Base-by-base conservation (phyloP, 2,888 invertebrate species). In the Eudasyphora cyanicolor region DNA sequence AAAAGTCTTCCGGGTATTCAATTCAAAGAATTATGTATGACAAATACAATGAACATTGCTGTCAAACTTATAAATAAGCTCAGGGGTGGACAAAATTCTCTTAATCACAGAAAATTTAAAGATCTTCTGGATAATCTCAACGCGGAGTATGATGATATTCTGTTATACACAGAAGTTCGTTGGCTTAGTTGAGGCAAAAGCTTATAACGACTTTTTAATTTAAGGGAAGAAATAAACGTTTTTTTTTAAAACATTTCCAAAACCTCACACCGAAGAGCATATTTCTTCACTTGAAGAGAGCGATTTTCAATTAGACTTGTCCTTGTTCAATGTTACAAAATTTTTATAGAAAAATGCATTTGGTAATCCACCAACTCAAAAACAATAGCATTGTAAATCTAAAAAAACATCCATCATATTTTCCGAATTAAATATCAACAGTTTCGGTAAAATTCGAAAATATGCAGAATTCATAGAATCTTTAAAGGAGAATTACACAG, bases 11-110 rank as follows among this genome's bases (percentile, higher is more conserved):
- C 60, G n/a, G 45, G 54, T 14, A 14, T 64, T 51, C 64, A 49
- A 4, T 62, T 45, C 19, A 75, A 75, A 75, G 27, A 60, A 60
- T 29, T 74, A 45, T 10, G 10, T 42, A 60, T 74, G 45, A 45
- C 42, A n/a, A 75, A 45, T 21, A 64, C 51, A 35, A 75, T 75
- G 64, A 24, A 51, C 35, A 51, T 75, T 64, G 64, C 64, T 64
- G 64, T 75, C 14, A 75, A 64, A 75, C 49, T 75, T 35, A 51
- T 75, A n/a, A n/a, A n/a, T n/a, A n/a, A n/a, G n/a, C n/a, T n/a
- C n/a, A n/a, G n/a, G n/a, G n/a, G n/a, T n/a, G n/a, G n/a, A n/a
- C n/a, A n/a, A n/a, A n/a, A n/a, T n/a, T n/a, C n/a, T n/a, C n/a
- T n/a, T n/a, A n/a, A n/a, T n/a, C n/a, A n/a, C n/a, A n/a, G n/a